Percentiles rank a stretch among this genome's conserved stretches.
phyloP scores from a whole-genome alignment of 2,797 vertebrate genomes.

The Hipposideros larvatus region DNA sequence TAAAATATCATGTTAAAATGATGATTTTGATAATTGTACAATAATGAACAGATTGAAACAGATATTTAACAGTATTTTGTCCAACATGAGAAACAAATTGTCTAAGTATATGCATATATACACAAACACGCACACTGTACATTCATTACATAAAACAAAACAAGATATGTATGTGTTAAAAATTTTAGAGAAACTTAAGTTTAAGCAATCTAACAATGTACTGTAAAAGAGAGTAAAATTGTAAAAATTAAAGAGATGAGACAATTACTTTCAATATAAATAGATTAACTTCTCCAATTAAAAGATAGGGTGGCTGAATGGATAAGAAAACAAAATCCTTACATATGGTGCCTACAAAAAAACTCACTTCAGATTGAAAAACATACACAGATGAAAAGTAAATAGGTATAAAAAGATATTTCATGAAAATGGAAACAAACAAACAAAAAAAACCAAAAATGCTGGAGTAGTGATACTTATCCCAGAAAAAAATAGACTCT shows the following conservation, averaged over 20 bases:
- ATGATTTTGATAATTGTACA: background rate
- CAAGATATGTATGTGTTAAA: background rate
- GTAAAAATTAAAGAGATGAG: background rate
- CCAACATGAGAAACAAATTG: background rate
- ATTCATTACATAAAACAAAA: background rate
- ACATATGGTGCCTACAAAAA: too few relatives aligned
- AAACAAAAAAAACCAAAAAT: too few relatives aligned
- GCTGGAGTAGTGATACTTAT: too few relatives aligned
- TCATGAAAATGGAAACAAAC: too few relatives aligned
- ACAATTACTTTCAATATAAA: too few relatives aligned
- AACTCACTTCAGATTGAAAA: too few relatives aligned
- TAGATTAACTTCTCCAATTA: too few relatives aligned
- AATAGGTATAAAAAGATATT: too few relatives aligned
- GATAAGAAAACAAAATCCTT: too few relatives aligned
- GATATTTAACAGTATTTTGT: background rate
- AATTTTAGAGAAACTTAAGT: background rate
- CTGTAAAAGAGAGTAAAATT: background rate
- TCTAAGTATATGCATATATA: background rate
- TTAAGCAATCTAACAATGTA: background rate
- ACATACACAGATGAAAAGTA: too few relatives aligned
- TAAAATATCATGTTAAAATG: background rate
- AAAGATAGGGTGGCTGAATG: too few relatives aligned
- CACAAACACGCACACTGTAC: fast-evolving
- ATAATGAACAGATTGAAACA: background rate
- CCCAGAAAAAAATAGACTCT: too few relatives aligned